Evolutionary conservation across 2,113 vertebrate species (phyloP).

Genomic region (Eulacestoma nigropectus): DNA sequence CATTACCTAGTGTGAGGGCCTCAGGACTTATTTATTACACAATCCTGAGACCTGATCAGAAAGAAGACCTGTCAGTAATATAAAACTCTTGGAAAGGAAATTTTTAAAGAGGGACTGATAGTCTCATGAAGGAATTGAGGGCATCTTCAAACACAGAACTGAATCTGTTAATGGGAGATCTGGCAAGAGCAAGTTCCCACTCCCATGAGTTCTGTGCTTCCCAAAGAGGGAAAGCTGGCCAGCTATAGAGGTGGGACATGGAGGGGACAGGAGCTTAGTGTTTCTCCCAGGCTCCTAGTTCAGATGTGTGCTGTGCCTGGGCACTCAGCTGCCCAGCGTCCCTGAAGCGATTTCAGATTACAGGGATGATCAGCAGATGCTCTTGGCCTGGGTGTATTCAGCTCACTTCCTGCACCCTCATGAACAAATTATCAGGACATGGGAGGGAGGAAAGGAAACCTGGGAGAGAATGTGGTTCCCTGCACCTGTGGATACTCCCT

Average conservation of each 20-base stretch:
- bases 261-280: background rate
- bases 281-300: background rate
- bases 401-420: background rate
- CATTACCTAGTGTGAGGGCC: background rate
- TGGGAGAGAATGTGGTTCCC: background rate
- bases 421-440: background rate
- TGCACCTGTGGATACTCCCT: background rate
- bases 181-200: background rate
- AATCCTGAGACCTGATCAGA: background rate
- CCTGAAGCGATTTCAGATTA: background rate
- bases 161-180: background rate
- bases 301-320: background rate
- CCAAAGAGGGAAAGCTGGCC: background rate
- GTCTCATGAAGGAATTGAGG: background rate
- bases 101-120: background rate
- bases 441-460: background rate
- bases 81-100: background rate
- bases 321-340: background rate
- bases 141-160: background rate
- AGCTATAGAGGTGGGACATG: background rate
- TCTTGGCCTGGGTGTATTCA: background rate
- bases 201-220: fast-evolving
- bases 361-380: background rate
- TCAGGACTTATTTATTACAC: background rate
- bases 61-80: background rate